Evolutionary conservation across 2,797 vertebrate genomes (phyloP), one percentile per base, ranked within the genome.

Genomic region (Bradypodion ventrale): DNA sequence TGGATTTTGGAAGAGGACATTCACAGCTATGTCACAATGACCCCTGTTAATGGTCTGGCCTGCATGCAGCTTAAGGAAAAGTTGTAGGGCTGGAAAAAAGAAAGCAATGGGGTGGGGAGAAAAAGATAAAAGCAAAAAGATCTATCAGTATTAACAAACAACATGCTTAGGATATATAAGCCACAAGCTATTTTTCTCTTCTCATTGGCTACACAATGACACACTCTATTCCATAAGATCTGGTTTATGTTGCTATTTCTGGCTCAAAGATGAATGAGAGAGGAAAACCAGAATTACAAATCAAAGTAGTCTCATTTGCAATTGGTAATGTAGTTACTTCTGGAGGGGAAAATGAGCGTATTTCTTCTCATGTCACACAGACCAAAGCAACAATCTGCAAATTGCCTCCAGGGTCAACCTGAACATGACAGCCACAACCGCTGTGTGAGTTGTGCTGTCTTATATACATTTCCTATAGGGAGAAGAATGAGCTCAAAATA

Each of bases 1-100:
- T 84, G 87, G 88, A 78, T 77, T 91, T 89, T 86, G 89, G 86
- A 88, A 92, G 85, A 89, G 65, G 83, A 90, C 79, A 89, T 87
- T 85, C 80, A 83, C 87, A 88, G 79, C 60, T 73, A 86, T 72
- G n/a, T 1, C 78, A 84, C 46, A 68, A 4, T 27, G 60, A 37
- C 46, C 72, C 59, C 85, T 86, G 89, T 83, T 83, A 86, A 35
- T 9, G 32, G 29, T 40, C 66, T 0, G 0, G 84, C 86, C 76
- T 88, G 88, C 82, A 68, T 87, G 78, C 78, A 83, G 42, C 83
- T 93, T 92, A 94, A 0, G 76, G 89, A 7, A 87, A 87, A 73
- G 80, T 74, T 87, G 87, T 23, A 0, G 90, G 0, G 37, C 94
- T 95, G 90, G 82, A 88, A 91, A 89, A 44, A 46, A 89, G 87